Base-by-base conservation (phyloP, 2,797 vertebrate species). In the Eospalax fontanierii region DNA sequence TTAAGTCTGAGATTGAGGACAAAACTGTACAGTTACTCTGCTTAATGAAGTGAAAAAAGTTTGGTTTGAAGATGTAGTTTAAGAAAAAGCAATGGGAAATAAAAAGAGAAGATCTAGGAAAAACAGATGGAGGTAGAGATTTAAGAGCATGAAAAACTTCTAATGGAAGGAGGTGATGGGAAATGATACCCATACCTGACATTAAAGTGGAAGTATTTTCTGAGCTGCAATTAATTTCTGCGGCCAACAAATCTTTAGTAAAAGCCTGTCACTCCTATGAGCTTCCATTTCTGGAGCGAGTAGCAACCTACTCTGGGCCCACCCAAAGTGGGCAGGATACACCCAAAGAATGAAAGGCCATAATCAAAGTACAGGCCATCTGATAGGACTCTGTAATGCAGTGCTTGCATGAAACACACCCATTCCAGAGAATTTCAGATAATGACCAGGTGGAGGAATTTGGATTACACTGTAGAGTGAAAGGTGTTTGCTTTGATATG, bases 301-400 rank as follows among this genome's bases (percentile, higher is more conserved):
- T 6, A 11, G 61, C 10, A 33, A 28, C 12, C 35, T 28, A 40
- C 15, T 4, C 2, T 26, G 12, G 74, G 15, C 19, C 61, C 50
- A 46, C 19, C 61, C 50, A 46, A 14, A 4, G 6, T 16, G 5
- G 68, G 11, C n/a, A 57, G 19, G 40, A 9, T 19, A 14, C 40
- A 50, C 8, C 18, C 80, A 35, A 2, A 68, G 46, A 50, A 35
- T 0, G 0, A 38, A 43, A 7, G 26, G 7, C 2, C 0, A 0
- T 16, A 5, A 33, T 22, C 43, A 10, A 16, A 24, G 22, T 10
- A 15, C 40, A 26, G 26, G 3, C 15, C 19, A 54, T 18, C 6
- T 2, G 8, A 1, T 0, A 9, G 22, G 40, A 9, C 0, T 22
- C 54, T 33, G 6, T 4, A 19, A 1, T 43, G 2, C 10, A 2